Base-by-base conservation (phyloP, 2,113 vertebrate genomes). In the Physeter macrocephalus region DNA sequence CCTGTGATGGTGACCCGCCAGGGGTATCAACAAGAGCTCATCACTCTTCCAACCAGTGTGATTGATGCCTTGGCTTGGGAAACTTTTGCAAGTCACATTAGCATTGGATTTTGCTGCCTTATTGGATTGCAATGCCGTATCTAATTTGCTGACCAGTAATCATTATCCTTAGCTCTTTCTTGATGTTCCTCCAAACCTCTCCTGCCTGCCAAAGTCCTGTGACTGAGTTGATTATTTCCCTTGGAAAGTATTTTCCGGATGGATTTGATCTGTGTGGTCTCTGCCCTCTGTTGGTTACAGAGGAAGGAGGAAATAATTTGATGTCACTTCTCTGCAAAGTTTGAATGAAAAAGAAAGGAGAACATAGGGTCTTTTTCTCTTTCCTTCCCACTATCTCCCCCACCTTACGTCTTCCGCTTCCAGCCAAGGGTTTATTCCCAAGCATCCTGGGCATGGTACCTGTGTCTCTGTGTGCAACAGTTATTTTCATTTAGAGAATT, bases 151-250 rank as follows among this genome's bases (percentile, higher is more conserved):
- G 97, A 97, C 97, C 82, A 83, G 46, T 91, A 91, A 91, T 95
- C 71, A 81, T 93, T 92, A 93, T 94, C 81, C 64, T 91, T 88
- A 78, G 94, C 83, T 90, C 93, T 96, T 97, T 96, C 95, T 96
- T 96, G 97, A 97, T 97, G 94, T 97, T 88, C 94, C 93, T 96
- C 96, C 98, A 97, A 90, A 95, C 75, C 77, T 74, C 54, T 91
- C 72, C 67, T 91, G 77, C 61, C 54, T 96, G 93, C 94, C 95
- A 96, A 82, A 83, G 17, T 96, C 96, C 88, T 97, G 54, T 31
- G 81, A 97, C 34, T 69, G 94, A 62, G 43, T 72, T 61, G 57
- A 93, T 90, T 94, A 95, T 96, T 96, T 97, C 94, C 62, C 49
- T 93, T 91, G 94, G 85, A 96, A 96, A 96, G 36, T 72, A 67